phyloP scores from a whole-genome alignment of 2,797 vertebrate species.

The Catostomus latipinnis region DNA sequence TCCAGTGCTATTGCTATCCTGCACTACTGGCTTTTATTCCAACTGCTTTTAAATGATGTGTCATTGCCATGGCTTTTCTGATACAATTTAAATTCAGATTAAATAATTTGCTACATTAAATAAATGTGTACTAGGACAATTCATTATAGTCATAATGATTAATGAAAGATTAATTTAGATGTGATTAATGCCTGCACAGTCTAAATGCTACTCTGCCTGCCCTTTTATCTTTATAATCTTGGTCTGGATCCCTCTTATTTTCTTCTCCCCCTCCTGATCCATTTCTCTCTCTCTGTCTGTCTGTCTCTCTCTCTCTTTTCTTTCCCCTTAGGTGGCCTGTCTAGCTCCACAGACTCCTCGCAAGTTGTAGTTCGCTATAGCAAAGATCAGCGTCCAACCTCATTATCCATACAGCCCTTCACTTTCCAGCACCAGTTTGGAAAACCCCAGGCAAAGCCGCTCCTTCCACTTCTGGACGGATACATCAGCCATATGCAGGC shows the following conservation, averaged over 20 bases:
- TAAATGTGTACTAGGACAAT: background rate
- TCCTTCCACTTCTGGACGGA: constrained; percentile 86
- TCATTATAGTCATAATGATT: background rate
- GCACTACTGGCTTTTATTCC: no score
- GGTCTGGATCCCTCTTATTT: background rate
- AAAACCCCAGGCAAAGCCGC: constrained; percentile 80
- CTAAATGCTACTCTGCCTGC: background rate
- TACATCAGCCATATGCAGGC: constrained; percentile 86
- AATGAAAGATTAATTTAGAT: background rate
- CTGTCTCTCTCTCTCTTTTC: background rate
- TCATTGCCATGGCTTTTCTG: constrained; percentile 22
- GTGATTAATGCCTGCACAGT: background rate
- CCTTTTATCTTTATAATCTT: background rate
- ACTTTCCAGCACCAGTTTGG: constrained; percentile 95
- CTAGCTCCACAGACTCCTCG: constrained; percentile 77
- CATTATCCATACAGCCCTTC: constrained; percentile 97
- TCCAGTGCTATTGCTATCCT: background rate
- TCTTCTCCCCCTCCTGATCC: no score
- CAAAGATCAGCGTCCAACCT: constrained; percentile 94
- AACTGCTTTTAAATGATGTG: constrained; percentile 28
- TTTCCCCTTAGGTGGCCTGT: constrained; percentile 67
- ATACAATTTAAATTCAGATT: background rate
- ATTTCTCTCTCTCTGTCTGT: constrained; percentile 1
- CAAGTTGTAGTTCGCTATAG: constrained; percentile 88
- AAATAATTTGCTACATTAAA: background rate